Percentiles rank a stretch among this genome's conserved stretches.
Evolutionary conservation across 2,113 vertebrate genomes (phyloP).

Genomic region (Osmerus eperlanus): DNA sequence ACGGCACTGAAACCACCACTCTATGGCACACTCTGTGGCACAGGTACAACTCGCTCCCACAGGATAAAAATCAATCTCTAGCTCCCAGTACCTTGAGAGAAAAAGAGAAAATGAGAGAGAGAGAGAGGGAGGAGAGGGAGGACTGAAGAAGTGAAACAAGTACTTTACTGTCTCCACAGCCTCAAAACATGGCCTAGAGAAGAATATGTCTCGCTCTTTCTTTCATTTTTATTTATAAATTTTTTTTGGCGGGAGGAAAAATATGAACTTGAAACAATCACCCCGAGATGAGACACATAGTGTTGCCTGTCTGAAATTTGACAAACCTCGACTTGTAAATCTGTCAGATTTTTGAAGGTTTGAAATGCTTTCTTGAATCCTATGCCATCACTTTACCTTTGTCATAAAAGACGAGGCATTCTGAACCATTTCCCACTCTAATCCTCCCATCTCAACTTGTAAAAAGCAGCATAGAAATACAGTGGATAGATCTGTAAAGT

Average conservation of each 20-base stretch:
- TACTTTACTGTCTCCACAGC: conserved; percentile 74
- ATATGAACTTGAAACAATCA: conserved; percentile 50
- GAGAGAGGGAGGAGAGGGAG: conserved; percentile 64
- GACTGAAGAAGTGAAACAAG: conserved; percentile 74
- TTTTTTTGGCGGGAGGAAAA: conserved; percentile 45
- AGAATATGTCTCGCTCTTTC: conserved; percentile 10
- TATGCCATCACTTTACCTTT: conserved; percentile 57
- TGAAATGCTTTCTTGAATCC: conserved; percentile 67
- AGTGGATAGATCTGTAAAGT: conserved; percentile 69
- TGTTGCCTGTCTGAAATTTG: conserved; percentile 67
- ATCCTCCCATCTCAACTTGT: conserved; percentile 42
- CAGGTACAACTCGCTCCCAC: conserved; percentile 82
- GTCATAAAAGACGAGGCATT: conserved; percentile 48
- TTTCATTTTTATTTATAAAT: conserved; percentile 25
- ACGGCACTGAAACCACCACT: conserved; percentile 84
- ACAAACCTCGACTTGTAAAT: conserved; percentile 67
- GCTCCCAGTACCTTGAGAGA: conserved; percentile 75
- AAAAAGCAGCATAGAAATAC: conserved; percentile 52
- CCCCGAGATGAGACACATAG: conserved; percentile 54
- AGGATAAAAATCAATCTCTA: conserved; percentile 87
- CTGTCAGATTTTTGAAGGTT: conserved; percentile 52
- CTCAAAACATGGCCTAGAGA: conserved; percentile 69
- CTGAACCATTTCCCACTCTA: conserved; percentile 45
- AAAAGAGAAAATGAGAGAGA: conserved; percentile 47
- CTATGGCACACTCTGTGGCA: conserved; percentile 85